phyloP scores from a whole-genome alignment of 2,888 invertebrate species.

The Eumerus sabulonum region DNA sequence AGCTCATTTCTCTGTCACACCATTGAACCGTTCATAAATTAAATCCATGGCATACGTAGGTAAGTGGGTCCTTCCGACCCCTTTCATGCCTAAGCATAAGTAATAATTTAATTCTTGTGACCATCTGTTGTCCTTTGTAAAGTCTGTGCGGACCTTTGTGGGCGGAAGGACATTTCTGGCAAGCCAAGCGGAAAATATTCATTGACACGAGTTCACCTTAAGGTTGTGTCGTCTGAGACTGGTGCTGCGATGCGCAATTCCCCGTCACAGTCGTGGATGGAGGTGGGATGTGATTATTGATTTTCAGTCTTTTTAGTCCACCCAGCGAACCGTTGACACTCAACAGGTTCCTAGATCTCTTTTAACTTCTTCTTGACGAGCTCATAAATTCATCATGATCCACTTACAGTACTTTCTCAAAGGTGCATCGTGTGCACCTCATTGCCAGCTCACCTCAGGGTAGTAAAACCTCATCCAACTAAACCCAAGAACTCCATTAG shows the following conservation, averaged over 20 bases:
- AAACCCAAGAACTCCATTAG: constrained; percentile 61
- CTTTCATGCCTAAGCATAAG: neutral
- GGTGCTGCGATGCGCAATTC: too few relatives aligned
- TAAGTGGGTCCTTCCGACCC: constrained; percentile 10
- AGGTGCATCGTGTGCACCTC: constrained; percentile 47
- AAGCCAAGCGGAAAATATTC: constrained; percentile 50
- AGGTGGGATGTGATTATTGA: neutral
- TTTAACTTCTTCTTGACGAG: constrained; percentile 31
- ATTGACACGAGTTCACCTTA: constrained; percentile 40
- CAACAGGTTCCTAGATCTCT: constrained; percentile 7
- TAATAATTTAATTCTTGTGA: constrained; percentile 29
- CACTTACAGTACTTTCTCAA: constrained; percentile 11
- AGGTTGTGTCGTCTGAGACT: neutral
- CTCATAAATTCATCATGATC: constrained; percentile 45
- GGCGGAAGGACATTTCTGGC: constrained; percentile 23
- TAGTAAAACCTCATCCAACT: neutral
- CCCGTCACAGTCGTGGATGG: too few relatives aligned
- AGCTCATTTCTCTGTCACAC: constrained; percentile 26
- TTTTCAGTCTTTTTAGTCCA: too few relatives aligned
- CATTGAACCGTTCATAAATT: constrained; percentile 50
- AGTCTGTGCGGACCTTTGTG: constrained; percentile 25
- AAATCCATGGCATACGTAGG: constrained; percentile 34
- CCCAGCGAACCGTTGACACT: neutral
- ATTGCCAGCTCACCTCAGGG: neutral
- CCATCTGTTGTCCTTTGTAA: constrained; percentile 38